These are phyloP conservation scores for Drosophila subsilvestris DNA, from an alignment of 2,888 invertebrate species.

Conservation along the genomic window DNA sequence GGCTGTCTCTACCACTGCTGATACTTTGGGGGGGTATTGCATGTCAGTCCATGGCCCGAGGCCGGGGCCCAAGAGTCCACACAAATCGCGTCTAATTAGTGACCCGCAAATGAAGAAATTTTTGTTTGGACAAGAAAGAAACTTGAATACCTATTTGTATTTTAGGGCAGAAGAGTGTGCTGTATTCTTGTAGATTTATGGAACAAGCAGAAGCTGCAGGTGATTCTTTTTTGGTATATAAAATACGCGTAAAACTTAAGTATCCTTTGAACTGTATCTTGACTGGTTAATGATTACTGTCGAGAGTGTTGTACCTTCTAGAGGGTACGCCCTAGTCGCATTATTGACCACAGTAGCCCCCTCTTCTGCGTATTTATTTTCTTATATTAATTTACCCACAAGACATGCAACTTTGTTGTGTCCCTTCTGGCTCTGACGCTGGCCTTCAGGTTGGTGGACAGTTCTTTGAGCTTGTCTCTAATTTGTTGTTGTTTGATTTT, in stretches of 20 bases:
- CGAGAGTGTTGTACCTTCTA: background rate
- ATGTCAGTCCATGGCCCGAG: constrained; percentile 55
- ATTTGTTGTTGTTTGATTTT: constrained; percentile 54
- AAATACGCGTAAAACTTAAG: no score
- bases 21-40: constrained; percentile 38
- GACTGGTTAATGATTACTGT: background rate
- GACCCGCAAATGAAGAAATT: constrained; percentile 71
- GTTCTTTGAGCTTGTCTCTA: constrained; percentile 31
- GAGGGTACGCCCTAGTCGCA: background rate
- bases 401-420: constrained; percentile 42
- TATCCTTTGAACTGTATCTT: background rate
- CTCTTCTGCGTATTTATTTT: background rate
- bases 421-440: constrained; percentile 1
- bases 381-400: constrained; percentile 3
- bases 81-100: constrained; percentile 76
- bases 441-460: constrained; percentile 32
- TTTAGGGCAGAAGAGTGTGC: background rate
- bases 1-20: constrained; percentile 6
- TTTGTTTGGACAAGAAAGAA: constrained; percentile 51
- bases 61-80: constrained; percentile 18
- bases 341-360: background rate
- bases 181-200: background rate
- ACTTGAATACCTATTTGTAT: background rate
- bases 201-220: no score
- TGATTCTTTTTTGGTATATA: no score